Conservation (phyloP, 2,888 invertebrate species). For the Zygogramma bicolorata region DNA sequence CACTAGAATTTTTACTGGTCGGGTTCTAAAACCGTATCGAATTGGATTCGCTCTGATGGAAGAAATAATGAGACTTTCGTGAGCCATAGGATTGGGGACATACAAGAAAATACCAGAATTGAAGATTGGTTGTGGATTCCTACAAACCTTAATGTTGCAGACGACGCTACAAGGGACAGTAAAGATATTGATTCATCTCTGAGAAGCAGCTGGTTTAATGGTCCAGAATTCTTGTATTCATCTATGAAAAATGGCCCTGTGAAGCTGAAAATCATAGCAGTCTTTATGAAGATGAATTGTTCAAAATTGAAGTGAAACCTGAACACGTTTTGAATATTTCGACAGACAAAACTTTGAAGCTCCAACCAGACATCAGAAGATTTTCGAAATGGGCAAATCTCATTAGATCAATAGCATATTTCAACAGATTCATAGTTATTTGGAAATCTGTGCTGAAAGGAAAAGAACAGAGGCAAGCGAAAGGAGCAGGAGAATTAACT, state of each 20-base stretch:
- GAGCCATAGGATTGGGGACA: too few species aligned
- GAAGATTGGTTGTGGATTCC: neutral
- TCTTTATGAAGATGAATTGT: too few species aligned
- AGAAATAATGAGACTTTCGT: too few species aligned
- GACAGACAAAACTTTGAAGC: neutral
- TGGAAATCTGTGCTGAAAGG: too few species aligned
- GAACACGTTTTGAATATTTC: neutral
- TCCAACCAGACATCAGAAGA: neutral
- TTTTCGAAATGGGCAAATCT: neutral
- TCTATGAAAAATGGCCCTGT: neutral
- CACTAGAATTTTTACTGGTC: too few species aligned
- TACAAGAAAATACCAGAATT: too few species aligned
- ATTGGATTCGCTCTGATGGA: too few species aligned
- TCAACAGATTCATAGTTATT: too few species aligned
- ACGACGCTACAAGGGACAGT: neutral
- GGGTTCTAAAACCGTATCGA: too few species aligned
- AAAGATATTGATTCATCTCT: neutral
- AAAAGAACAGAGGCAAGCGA: neutral
- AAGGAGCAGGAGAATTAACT: neutral
- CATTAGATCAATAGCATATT: too few species aligned
- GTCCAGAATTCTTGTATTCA: neutral
- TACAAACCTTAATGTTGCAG: neutral
- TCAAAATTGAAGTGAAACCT: neutral
- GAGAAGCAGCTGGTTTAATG: neutral
- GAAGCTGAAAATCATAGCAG: neutral